Conservation (phyloP, 2,797 vertebrate genomes). For the Typhlichthys subterraneus region DNA sequence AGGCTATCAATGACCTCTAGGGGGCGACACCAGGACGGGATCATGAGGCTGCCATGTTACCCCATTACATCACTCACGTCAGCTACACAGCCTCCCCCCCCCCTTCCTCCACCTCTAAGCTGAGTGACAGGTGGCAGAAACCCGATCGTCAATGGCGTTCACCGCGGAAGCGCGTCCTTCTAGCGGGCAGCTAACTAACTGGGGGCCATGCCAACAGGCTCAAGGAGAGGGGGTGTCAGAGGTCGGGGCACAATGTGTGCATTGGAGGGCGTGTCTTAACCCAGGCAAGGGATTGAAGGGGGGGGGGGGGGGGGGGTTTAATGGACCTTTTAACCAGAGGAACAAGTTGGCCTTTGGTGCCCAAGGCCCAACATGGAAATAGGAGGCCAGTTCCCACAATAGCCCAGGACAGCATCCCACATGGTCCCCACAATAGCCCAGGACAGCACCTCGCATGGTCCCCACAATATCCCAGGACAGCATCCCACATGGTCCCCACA, state of each 20-base stretch:
- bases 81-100: not conserved
- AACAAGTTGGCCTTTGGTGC: slow-evolving; percentile 31
- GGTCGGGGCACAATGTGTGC: slow-evolving; percentile 6
- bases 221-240: slow-evolving; percentile 31
- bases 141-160: slow-evolving; percentile 71
- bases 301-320: slow-evolving; percentile 35
- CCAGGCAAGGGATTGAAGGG: slow-evolving; percentile 5
- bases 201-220: slow-evolving; percentile 45
- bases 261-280: slow-evolving; percentile 21
- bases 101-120: slow-evolving; percentile 42
- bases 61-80: not conserved
- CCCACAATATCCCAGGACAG: slow-evolving; percentile 66
- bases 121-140: slow-evolving; percentile 83
- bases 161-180: slow-evolving; percentile 55
- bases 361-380: slow-evolving; percentile 68
- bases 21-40: too few species aligned
- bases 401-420: slow-evolving; percentile 55
- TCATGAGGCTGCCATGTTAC: too few species aligned
- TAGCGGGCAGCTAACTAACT: slow-evolving; percentile 65
- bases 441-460: slow-evolving; percentile 59
- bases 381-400: slow-evolving; percentile 72
- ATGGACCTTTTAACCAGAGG: slow-evolving; percentile 62
- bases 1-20: too few species aligned
- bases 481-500: slow-evolving; percentile 69
- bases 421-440: slow-evolving; percentile 66